phyloP scores from a whole-genome alignment of 2,888 invertebrate genomes.

The Hermaeophaga mercurialis region DNA sequence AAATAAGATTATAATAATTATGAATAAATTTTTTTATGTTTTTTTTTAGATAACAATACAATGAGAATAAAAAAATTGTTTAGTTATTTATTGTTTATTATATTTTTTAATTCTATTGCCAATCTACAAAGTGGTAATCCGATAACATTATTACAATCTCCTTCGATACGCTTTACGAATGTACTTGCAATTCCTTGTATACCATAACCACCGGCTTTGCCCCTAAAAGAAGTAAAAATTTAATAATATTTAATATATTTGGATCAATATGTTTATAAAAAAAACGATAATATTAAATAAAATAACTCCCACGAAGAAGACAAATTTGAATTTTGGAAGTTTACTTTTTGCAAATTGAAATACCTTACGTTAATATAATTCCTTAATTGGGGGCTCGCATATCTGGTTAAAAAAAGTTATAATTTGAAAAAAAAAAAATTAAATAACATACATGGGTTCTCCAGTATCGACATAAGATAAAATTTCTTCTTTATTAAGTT shows the following conservation, averaged over 20 bases:
- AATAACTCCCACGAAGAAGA: too few relatives aligned
- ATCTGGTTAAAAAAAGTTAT: too few relatives aligned
- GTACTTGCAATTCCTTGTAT: constrained; percentile 71
- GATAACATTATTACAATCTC: constrained; percentile 72
- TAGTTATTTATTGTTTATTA: constrained; percentile 27
- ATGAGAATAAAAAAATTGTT: not conserved
- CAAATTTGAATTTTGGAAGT: too few relatives aligned
- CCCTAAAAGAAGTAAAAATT: constrained; percentile 41
- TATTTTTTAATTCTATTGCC: constrained; percentile 47
- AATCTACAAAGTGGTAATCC: constrained; percentile 68
- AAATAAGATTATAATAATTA: too few relatives aligned
- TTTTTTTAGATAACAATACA: constrained; percentile 2
- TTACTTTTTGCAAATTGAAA: too few relatives aligned
- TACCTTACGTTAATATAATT: too few relatives aligned
- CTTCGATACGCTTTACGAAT: constrained; percentile 66
- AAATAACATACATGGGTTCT: constrained; percentile 78
- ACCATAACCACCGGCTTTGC: constrained; percentile 73
- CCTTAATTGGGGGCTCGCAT: too few relatives aligned
- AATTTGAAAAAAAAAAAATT: not conserved
- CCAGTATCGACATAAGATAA: constrained; percentile 83
- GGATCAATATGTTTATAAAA: too few relatives aligned
- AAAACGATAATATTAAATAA: too few relatives aligned
- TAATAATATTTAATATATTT: too few relatives aligned
- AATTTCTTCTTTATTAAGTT: constrained; percentile 76
- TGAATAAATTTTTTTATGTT: too few relatives aligned